A percentile compares a stretch with the other conserved stretches of the same genome.
Evolutionary conservation across 64 coral and sea anemone species (phyloP).

Genomic region (Astreopora myriophthalma): DNA sequence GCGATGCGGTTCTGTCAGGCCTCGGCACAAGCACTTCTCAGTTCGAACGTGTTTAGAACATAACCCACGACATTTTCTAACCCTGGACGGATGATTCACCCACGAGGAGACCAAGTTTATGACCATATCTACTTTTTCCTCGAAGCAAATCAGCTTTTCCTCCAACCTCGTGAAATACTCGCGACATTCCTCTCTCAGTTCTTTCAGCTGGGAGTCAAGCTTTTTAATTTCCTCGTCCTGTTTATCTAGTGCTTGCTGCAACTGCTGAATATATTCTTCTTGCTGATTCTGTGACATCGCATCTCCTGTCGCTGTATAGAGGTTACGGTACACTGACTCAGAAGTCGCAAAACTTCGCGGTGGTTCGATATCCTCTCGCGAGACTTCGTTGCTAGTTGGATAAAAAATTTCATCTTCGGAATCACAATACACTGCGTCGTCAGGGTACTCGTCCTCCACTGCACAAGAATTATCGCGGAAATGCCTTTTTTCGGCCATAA

Average conservation of each 20-base stretch:
- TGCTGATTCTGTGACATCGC: not conserved
- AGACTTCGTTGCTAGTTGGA: not conserved
- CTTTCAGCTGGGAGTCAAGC: not conserved
- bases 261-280: not conserved
- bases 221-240: constrained; percentile 24
- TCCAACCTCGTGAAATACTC: constrained; percentile 14
- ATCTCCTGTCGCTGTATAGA: not conserved
- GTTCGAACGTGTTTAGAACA: constrained; percentile 66
- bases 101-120: constrained; percentile 22
- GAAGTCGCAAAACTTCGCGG: not conserved
- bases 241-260: not conserved
- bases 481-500: not conserved
- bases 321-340: not conserved
- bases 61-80: constrained; percentile 47
- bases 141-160: constrained; percentile 4
- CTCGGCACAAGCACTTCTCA: constrained; percentile 64
- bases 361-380: not conserved
- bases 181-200: not conserved
- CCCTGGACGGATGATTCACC: not conserved
- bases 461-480: not conserved
- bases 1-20: constrained; percentile 49
- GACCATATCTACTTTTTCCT: constrained; percentile 12
- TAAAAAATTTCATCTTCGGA: constrained; percentile 18
- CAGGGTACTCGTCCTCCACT: not conserved
- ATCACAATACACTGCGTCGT: not conserved